Conservation (phyloP, 2,797 vertebrate species). For the Peromyscus aztecus region DNA sequence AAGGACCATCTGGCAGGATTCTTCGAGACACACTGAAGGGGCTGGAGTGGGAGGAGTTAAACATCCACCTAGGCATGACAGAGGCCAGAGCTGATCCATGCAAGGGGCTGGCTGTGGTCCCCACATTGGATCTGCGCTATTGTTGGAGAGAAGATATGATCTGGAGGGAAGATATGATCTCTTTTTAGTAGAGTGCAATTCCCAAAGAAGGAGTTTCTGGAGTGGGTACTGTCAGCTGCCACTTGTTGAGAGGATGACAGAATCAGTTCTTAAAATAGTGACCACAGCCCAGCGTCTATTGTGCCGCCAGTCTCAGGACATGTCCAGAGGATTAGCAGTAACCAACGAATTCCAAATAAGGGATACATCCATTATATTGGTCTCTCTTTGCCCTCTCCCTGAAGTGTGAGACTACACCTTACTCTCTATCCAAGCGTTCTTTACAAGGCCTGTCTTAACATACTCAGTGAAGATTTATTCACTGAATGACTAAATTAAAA, state of each 20-base stretch:
- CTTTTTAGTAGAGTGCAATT: background rate
- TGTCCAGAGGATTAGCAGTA: background rate
- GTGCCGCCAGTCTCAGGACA: fast-evolving
- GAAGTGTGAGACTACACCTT: background rate
- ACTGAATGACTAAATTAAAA: slow-evolving; percentile 48
- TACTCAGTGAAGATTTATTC: background rate
- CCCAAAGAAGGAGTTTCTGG: background rate
- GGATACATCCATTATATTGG: background rate
- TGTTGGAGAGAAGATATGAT: background rate
- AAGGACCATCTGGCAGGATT: background rate
- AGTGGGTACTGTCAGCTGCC: background rate
- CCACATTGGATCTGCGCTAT: background rate
- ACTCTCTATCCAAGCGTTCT: background rate
- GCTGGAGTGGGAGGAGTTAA: background rate
- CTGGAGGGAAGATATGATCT: background rate
- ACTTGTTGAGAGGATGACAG: background rate
- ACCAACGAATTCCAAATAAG: background rate
- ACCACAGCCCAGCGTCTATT: too few species aligned
- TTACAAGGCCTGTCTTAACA: background rate
- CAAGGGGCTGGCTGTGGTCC: too few species aligned
- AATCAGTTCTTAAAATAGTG: background rate
- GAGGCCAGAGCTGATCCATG: background rate
- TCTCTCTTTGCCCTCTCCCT: background rate
- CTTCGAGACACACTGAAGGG: too few species aligned
- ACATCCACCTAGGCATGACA: background rate